Base-by-base conservation (phyloP, 2,888 invertebrate species). In the Campoletis raptor region DNA sequence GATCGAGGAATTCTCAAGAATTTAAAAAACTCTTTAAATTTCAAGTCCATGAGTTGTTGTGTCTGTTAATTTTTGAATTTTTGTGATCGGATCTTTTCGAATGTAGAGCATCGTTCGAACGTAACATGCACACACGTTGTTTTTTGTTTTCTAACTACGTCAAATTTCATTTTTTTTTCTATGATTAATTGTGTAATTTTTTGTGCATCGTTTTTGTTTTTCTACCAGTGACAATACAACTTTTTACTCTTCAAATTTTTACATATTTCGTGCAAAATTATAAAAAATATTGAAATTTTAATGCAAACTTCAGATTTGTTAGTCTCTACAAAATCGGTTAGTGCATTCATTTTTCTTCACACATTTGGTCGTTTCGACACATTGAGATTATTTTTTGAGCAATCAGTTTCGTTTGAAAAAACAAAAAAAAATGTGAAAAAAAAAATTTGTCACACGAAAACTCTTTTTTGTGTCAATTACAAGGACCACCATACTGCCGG, bases 101-200 rank as follows among this genome's bases (percentile, higher is more conserved):
- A 84, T 76, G 74, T 84, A 45, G 30, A 84, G 83, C 86, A 74
- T 86, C 86, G 64, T 84, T 86, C 78, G 74, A 81, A 42, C 42
- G 0, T 72, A 0, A 45, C 86, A 81, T 84, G 86, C 86, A 81
- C 83, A 86, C 78, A 84, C 83, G 18, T 74, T 69, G 70, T 67
- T 69, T 70, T 74, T 69, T 74, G 48, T 64, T 70, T 79, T 18
- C 66, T 54, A 74, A 37, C 64, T 36, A 81, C 7, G 10, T 70
- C 40, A 45, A 40, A 77, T 72, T 66, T 18, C 12, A 21, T 57
- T 64, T 57, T 24, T 73, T 18, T 64, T 77, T 24, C 54, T 66
- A 76, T 18, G 48, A 18, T 24, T 30, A 24, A 76, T n/a, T 70
- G n/a, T 67, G 57, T 48, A 57, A 77, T 83, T 83, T 81, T 69